These are phyloP conservation scores for Myotis findleyi DNA, from an alignment of 2,797 vertebrate genomes.

Conservation along the genomic window DNA sequence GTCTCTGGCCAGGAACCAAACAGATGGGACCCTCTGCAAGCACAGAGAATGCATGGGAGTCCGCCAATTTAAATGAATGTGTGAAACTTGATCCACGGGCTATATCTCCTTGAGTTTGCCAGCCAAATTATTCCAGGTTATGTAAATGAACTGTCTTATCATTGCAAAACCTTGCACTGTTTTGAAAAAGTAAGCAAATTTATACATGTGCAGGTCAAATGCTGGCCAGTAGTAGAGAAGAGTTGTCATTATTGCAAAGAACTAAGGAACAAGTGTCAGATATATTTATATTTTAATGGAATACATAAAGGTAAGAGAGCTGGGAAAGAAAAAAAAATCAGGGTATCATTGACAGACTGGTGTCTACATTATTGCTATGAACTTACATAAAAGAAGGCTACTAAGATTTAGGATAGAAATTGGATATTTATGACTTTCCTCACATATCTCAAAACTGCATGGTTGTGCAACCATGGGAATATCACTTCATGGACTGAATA, in stretches of 20 bases:
- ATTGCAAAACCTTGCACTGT: slow-evolving; percentile 56
- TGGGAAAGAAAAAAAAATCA: background rate
- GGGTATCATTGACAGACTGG: background rate
- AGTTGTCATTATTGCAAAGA: background rate
- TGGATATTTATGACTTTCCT: background rate
- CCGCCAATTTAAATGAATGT: slow-evolving; percentile 59
- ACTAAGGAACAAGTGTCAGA: background rate
- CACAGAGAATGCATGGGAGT: background rate
- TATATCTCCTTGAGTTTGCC: slow-evolving; percentile 56
- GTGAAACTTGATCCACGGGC: slow-evolving; percentile 55
- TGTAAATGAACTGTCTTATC: slow-evolving; percentile 69
- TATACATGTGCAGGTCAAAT: slow-evolving; percentile 36
- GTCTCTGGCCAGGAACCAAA: slow-evolving; percentile 64
- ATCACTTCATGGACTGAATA: background rate
- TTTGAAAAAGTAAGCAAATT: slow-evolving; percentile 65
- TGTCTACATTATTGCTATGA: background rate
- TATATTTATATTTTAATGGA: background rate
- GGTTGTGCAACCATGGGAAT: background rate
- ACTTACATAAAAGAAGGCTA: background rate
- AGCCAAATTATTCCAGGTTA: slow-evolving; percentile 67
- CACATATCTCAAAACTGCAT: background rate
- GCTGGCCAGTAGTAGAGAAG: background rate
- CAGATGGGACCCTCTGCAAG: slow-evolving; percentile 67
- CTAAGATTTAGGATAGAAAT: background rate
- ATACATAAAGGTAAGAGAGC: background rate